A percentile compares a stretch with the other conserved stretches of the same genome.
phyloP scores from a whole-genome alignment of 2,797 vertebrate species.

The Oreortyx pictus region DNA sequence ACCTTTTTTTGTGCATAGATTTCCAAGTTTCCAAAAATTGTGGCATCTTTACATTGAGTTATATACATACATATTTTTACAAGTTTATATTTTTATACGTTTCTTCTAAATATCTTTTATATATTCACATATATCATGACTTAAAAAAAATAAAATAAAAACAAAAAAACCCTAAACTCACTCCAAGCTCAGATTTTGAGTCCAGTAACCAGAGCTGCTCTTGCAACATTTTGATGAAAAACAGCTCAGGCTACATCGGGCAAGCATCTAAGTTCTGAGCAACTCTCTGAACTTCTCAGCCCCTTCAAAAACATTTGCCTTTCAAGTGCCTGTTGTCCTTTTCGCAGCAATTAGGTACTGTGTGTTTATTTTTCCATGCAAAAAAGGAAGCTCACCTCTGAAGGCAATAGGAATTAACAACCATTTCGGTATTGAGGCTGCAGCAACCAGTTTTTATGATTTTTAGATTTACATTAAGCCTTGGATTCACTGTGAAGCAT shows the following conservation, averaged over 20 bases:
- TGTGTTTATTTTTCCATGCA: background rate
- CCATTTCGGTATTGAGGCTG: background rate
- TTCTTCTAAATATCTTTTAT: background rate
- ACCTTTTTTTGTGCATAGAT: background rate
- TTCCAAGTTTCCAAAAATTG: background rate
- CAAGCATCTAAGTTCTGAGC: background rate
- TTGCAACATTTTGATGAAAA: conserved; percentile 16
- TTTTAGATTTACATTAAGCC: background rate
- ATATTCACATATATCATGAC: background rate
- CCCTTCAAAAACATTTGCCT: background rate
- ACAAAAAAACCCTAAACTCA: background rate
- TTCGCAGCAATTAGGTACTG: background rate
- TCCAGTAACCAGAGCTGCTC: background rate
- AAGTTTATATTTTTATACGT: background rate
- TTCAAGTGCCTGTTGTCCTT: background rate
- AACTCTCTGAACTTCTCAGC: conserved; percentile 9
- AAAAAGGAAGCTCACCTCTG: background rate
- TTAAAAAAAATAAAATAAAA: background rate
- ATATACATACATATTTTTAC: background rate
- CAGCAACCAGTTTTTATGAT: background rate
- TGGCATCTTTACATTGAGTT: background rate
- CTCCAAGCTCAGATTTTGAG: background rate
- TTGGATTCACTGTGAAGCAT: background rate
- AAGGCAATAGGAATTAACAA: background rate
- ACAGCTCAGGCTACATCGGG: conserved; percentile 3